Base-by-base conservation (phyloP, 2,888 invertebrate genomes). In the Torymus tubicola region DNA sequence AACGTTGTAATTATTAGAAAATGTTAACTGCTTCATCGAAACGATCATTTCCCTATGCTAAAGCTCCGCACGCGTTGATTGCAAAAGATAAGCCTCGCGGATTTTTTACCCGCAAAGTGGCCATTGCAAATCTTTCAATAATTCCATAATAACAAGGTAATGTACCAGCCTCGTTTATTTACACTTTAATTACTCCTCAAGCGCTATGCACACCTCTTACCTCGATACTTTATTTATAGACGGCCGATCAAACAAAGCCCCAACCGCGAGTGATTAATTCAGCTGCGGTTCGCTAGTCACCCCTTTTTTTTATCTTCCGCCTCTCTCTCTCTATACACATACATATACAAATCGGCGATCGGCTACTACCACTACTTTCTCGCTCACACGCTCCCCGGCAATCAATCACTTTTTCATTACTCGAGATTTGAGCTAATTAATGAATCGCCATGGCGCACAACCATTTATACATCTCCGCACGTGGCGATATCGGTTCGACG, bases 381-480 rank as follows among this genome's bases (percentile, higher is more conserved):
- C 58, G 8, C 2, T 24, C 10, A 60, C 31, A 18, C 8, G 10
- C 42, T 42, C 42, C 42, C 8, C 42, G 42, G 57, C 55, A 18
- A 81, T 81, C 68, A 73, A 81, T 81, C 72, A 77, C 63, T 24
- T 50, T 77, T 68, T 68, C 72, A 76, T 77, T 71, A 69, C 57
- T 63, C 53, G 73, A 16, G 69, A 70, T 78, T 81, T 73, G 69
- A 73, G 21, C 77, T 69, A 81, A 81, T 81, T 73, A 68, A 72
- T 63, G 71, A 21, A 63, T 55, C 69, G 18, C 12, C n/a, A 21
- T 1, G 21, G 21, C 21, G 69, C 65, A 69, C 69, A 58, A 68
- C 53, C 63, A 13, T 68, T 50, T 63, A 8, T 42, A 42, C 42
- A 42, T 42, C 42, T 42, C 42, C 21, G 21, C 21, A 21, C 21